Percentiles rank a stretch among this genome's conserved stretches.
phyloP scores from a whole-genome alignment of 1,140 invertebrate genomes.

The Drosophila triauraria region DNA sequence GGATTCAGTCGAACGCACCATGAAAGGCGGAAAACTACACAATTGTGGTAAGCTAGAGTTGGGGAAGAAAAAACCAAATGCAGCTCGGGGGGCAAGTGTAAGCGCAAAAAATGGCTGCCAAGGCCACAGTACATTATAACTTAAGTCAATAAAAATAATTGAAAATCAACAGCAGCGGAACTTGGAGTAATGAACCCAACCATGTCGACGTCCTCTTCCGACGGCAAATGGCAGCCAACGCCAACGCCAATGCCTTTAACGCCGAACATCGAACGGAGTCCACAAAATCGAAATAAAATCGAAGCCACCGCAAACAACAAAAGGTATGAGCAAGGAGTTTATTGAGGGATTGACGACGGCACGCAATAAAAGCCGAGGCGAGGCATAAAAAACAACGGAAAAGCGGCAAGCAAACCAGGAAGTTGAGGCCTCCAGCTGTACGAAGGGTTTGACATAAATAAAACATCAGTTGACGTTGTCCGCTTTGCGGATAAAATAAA shows the following conservation, averaged over 20 bases:
- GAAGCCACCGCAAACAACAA: conserved; percentile 43
- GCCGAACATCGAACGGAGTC: conserved; percentile 27
- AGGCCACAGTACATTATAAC: conserved; percentile 63
- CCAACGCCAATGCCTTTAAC: neutral
- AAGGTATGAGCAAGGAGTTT: conserved; percentile 32
- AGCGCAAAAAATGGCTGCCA: conserved; percentile 53
- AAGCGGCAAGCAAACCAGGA: conserved; percentile 48
- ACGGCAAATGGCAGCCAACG: conserved; percentile 11
- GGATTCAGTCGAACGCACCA: conserved; percentile 19
- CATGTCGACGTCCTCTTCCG: conserved; percentile 33
- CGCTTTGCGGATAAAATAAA: conserved; percentile 43
- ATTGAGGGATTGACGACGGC: conserved; percentile 60
- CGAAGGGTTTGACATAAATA: conserved; percentile 64
- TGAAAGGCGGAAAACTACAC: conserved; percentile 35
- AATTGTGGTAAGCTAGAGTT: conserved; percentile 36
- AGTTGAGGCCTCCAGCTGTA: conserved; percentile 54
- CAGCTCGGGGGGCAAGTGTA: conserved; percentile 12
- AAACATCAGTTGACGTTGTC: conserved; percentile 51
- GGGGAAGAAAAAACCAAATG: conserved; percentile 5
- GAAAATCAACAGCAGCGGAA: conserved; percentile 70
- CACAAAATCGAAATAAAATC: conserved; percentile 42
- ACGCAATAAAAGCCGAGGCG: conserved; percentile 57
- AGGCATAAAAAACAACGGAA: conserved; percentile 53
- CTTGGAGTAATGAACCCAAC: conserved; percentile 54
- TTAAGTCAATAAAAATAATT: conserved; percentile 80